Base-by-base conservation (phyloP, 1,140 invertebrate genomes). In the Augochlora pura region DNA sequence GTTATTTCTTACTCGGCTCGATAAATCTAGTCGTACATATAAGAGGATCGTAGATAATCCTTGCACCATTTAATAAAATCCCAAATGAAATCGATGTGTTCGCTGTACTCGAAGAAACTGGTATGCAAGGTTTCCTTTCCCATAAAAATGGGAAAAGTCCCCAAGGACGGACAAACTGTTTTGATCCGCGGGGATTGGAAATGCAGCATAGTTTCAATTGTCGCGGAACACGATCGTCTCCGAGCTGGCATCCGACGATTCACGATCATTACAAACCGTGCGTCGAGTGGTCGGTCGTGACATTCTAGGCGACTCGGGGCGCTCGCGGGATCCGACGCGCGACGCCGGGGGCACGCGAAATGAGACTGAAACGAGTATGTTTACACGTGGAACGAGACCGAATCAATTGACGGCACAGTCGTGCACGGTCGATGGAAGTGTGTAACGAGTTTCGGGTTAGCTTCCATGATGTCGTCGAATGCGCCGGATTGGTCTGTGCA, bases 391-490 rank as follows among this genome's bases (percentile, higher is more conserved):
- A 72, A 73, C 60, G 59, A 81, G 38, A 39, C 27, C 52, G 79
- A 79, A 86, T 76, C 82, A 84, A 84, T 86, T 77, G 79, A 72
- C 83, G 77, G 62, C 59, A n/a, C n/a, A 49, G 49, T 72, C 52
- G 23, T 57, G 64, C 42, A 32, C 69, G 49, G 16, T 23, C 23
- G 59, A 72, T 73, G 77, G 71, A 67, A 66, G 77, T 16, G 70
- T 67, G 62, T 74, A 79, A 74, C 77, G 71, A 79, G 70, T 72
- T 79, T 67, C 18, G 46, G 77, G 71, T 74, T 73, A 60, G 71
- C 38, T 59, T 49, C 54, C 70, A 67, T 60, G 70, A 79, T 62
- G 77, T 52, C 70, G 52, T 32, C 60, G 38, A 25, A 52, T 67
- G 62, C 63, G 39, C 49, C 54, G 63, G 63, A 67, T 74, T 66